Evolutionary conservation across 1,140 invertebrate genomes (phyloP).

Genomic region (Drosophila bocqueti): DNA sequence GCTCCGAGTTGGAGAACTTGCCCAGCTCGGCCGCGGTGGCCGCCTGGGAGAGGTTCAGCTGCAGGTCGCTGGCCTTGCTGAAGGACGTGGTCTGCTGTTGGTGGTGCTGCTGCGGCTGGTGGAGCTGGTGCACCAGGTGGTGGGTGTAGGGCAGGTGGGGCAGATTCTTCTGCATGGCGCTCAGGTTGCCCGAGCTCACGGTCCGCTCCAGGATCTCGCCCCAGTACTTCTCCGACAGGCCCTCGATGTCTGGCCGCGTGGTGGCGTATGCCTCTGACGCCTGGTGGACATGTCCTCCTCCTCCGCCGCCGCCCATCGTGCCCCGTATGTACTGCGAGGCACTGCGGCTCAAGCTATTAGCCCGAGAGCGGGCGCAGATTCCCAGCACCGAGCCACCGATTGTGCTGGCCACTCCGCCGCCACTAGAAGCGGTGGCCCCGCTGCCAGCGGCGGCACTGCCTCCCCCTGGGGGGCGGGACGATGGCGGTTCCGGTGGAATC

Average conservation of each 20-base stretch:
- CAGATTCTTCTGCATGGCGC: conserved; percentile 87
- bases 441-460: conserved; percentile 53
- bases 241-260: conserved; percentile 87
- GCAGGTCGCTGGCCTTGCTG: conserved; percentile 82
- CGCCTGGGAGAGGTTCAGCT: conserved; percentile 68
- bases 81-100: conserved; percentile 80
- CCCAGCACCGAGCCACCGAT: conserved; percentile 79
- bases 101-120: conserved; percentile 47
- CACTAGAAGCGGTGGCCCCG: conserved; percentile 2
- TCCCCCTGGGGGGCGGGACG: conserved; percentile 68
- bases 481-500: conserved; percentile 78
- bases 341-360: conserved; percentile 79
- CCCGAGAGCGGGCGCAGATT: conserved; percentile 75
- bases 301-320: conserved; percentile 38
- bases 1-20: conserved; percentile 84
- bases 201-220: conserved; percentile 91
- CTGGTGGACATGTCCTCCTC: conserved; percentile 49
- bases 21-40: conserved; percentile 64
- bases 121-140: conserved; percentile 59
- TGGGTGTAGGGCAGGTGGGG: conserved; percentile 70
- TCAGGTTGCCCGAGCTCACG: conserved; percentile 89
- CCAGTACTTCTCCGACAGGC: conserved; percentile 91
- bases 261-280: conserved; percentile 53
- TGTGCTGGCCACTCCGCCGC: conserved; percentile 58
- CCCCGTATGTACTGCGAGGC: conserved; percentile 77